Percentiles rank a stretch among this genome's conserved stretches.
Conservation (phyloP, 2,888 invertebrate genomes). For the Cantharis rustica region DNA sequence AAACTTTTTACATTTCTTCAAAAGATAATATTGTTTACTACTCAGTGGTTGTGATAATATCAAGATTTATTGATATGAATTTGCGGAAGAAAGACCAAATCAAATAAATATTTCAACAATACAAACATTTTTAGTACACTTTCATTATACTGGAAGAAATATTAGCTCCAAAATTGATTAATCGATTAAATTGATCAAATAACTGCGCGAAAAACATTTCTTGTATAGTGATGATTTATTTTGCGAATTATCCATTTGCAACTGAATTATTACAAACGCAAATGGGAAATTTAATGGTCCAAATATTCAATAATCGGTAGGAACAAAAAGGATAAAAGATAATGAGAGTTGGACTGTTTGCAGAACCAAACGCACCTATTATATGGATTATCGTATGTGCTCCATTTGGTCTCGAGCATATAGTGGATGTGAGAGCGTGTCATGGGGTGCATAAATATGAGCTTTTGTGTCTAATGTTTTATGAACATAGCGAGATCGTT, state of each 20-base stretch:
- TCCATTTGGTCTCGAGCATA: conserved; percentile 35
- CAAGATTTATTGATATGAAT: conserved; percentile 3
- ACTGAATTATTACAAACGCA: conserved; percentile 1
- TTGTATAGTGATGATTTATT: neutral
- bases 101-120: neutral
- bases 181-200: neutral
- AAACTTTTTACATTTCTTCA: neutral
- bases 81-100: neutral
- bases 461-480: conserved; percentile 36
- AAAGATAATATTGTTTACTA: conserved; percentile 1
- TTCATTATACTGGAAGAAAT: conserved; percentile 15
- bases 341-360: conserved; percentile 23
- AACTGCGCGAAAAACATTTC: neutral
- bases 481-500: conserved; percentile 22
- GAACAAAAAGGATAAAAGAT: conserved; percentile 16
- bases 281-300: conserved; percentile 7
- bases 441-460: conserved; percentile 39
- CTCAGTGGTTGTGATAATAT: conserved; percentile 5
- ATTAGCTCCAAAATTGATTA: conserved; percentile 13
- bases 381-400: conserved; percentile 33
- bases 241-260: conserved; percentile 2
- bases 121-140: conserved; percentile 6
- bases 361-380: conserved; percentile 25
- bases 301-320: conserved; percentile 10
- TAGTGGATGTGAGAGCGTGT: conserved; percentile 19